Evolutionary conservation across 2,888 invertebrate genomes (phyloP).

Genomic region (Ommatoiulus sabulosus): DNA sequence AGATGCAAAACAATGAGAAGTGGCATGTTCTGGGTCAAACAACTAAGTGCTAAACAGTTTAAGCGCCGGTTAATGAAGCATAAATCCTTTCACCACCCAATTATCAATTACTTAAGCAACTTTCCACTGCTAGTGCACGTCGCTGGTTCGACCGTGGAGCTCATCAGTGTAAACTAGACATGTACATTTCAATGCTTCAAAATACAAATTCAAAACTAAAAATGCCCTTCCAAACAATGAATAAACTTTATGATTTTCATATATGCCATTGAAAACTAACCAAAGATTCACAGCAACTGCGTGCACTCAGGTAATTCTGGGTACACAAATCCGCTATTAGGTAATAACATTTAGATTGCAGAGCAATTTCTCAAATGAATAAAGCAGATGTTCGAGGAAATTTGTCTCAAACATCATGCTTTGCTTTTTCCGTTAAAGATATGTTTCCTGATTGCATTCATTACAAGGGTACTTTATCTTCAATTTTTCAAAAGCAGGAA

Average conservation of each 20-base stretch:
- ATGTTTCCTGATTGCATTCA: background rate
- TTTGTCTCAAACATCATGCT: background rate
- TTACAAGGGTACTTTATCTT: background rate
- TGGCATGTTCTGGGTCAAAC: background rate
- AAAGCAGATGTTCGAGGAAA: background rate
- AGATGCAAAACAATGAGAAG: background rate
- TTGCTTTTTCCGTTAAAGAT: background rate
- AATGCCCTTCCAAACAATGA: too few relatives aligned
- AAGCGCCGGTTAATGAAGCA: background rate
- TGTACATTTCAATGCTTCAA: too few relatives aligned
- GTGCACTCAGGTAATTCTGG: constrained; percentile 10
- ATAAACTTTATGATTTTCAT: too few relatives aligned
- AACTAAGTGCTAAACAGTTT: background rate
- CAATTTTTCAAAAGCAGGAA: background rate
- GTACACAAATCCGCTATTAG: background rate
- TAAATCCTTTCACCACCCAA: constrained; percentile 17
- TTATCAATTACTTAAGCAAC: background rate
- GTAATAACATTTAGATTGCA: background rate
- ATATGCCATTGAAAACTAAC: background rate
- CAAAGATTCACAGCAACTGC: background rate
- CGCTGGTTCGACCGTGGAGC: too few relatives aligned
- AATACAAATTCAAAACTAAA: too few relatives aligned
- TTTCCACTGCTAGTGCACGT: too few relatives aligned
- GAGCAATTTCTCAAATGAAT: background rate
- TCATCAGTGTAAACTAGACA: too few relatives aligned